These are phyloP conservation scores for Drosophila azteca DNA, from an alignment of 1,140 invertebrate genomes.

Conservation along the genomic window DNA sequence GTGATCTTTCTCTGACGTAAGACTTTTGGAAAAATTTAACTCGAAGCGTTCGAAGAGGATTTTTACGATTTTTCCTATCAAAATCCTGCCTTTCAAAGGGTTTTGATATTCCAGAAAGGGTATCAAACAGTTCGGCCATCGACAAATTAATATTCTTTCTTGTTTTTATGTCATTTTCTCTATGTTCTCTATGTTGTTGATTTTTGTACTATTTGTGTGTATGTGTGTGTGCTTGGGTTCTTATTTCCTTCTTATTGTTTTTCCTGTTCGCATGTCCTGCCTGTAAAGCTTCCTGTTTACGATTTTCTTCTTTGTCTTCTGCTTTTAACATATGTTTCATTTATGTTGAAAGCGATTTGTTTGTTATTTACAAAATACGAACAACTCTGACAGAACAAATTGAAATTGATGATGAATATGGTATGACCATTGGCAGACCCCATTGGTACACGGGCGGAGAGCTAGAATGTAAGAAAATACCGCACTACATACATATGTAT, in stretches of 20 bases:
- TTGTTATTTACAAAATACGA: slow-evolving; percentile 50
- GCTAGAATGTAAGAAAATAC: no score
- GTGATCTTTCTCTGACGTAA: no score
- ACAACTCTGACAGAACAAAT: slow-evolving; percentile 60
- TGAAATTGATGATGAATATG: slow-evolving; percentile 57
- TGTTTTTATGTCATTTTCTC: slow-evolving; percentile 43
- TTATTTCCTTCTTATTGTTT: slow-evolving; percentile 9
- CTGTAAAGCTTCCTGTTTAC: slow-evolving; percentile 52
- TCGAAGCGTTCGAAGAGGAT: no score
- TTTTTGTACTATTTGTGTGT: slow-evolving; percentile 51
- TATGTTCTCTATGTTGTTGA: slow-evolving; percentile 40
- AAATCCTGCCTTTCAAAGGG: no score
- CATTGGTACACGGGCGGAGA: not conserved
- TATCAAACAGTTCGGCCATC: no score
- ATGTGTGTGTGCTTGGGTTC: slow-evolving; percentile 26
- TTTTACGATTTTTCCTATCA: no score
- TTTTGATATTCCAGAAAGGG: no score
- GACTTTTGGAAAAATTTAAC: no score
- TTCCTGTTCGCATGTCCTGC: slow-evolving; percentile 36
- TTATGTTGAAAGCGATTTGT: slow-evolving; percentile 52
- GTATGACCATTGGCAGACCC: slow-evolving; percentile 27
- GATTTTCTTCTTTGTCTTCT: slow-evolving; percentile 19
- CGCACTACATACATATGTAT: no score
- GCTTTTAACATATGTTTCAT: slow-evolving; percentile 67
- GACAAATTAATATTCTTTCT: slow-evolving; percentile 47